These are phyloP conservation scores for Monomorium pharaonis DNA, from an alignment of 1,140 invertebrate genomes.

Conservation along the genomic window DNA sequence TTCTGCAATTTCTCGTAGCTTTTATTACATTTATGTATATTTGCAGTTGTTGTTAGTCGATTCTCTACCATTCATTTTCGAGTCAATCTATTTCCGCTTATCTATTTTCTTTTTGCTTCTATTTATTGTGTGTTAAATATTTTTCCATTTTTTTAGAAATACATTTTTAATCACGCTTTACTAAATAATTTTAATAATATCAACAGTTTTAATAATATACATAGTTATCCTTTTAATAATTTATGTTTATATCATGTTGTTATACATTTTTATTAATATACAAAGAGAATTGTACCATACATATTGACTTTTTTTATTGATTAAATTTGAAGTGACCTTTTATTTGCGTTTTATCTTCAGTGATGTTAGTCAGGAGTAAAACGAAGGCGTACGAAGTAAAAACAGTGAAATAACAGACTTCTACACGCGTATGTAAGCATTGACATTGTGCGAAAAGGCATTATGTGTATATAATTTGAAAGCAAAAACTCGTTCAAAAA, in stretches of 20 bases:
- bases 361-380: neutral
- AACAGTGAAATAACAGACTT: neutral
- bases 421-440: neutral
- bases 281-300: no score
- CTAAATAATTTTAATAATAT: neutral
- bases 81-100: neutral
- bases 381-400: neutral
- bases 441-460: neutral
- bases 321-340: neutral
- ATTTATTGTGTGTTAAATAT: neutral
- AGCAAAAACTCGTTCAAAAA: constrained; percentile 23
- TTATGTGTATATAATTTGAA: constrained; percentile 20
- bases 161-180: neutral
- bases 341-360: neutral
- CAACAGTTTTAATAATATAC: neutral
- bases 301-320: neutral
- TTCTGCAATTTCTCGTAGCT: constrained; percentile 4
- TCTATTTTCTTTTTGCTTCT: neutral
- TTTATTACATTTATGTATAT: constrained; percentile 20
- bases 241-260: neutral
- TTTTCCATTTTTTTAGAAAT: neutral
- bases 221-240: neutral
- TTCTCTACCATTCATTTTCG: constrained; percentile 18
- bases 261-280: neutral
- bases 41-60: constrained; percentile 16